Percentiles rank a stretch among this genome's conserved stretches.
phyloP scores from a whole-genome alignment of 2,797 vertebrate genomes.

The Gouania willdenowi region DNA sequence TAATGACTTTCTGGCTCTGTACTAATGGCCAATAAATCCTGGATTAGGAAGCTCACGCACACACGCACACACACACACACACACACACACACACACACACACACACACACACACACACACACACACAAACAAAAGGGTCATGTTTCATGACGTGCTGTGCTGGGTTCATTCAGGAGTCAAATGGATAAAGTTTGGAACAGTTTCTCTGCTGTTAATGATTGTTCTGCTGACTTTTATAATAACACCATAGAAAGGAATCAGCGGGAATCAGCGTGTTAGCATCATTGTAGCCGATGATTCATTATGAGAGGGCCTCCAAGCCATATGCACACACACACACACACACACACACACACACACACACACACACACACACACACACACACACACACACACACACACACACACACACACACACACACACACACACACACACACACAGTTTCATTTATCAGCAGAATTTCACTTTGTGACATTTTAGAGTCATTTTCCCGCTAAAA shows the following conservation, averaged over 20 bases:
- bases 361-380: conserved; percentile 8
- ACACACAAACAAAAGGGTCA: conserved; percentile 56
- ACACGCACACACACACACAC: conserved; percentile 35
- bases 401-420: conserved; percentile 6
- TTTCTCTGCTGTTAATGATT: conserved; percentile 67
- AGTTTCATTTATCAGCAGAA: conserved; percentile 34
- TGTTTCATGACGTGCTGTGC: conserved; percentile 70
- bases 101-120: conserved; percentile 12
- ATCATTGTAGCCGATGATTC: conserved; percentile 71
- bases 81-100: conserved; percentile 32
- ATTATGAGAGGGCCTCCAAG: conserved; percentile 60
- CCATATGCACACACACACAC: conserved; percentile 24
- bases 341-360: conserved; percentile 1
- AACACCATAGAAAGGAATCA: conserved; percentile 67
- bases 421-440: conserved; percentile 1
- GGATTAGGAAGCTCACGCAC: conserved; percentile 72
- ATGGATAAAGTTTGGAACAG: conserved; percentile 67
- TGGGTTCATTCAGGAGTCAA: conserved; percentile 73
- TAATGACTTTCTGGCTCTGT: conserved; percentile 85
- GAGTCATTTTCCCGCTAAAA: conserved; percentile 60
- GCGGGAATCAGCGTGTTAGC: conserved; percentile 70
- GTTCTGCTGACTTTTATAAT: conserved; percentile 69
- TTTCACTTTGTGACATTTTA: conserved; percentile 57
- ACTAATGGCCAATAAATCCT: conserved; percentile 87
- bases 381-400: conserved; percentile 4